Base-by-base conservation (phyloP, 2,797 vertebrate genomes). In the Leucoraja ocellata region DNA sequence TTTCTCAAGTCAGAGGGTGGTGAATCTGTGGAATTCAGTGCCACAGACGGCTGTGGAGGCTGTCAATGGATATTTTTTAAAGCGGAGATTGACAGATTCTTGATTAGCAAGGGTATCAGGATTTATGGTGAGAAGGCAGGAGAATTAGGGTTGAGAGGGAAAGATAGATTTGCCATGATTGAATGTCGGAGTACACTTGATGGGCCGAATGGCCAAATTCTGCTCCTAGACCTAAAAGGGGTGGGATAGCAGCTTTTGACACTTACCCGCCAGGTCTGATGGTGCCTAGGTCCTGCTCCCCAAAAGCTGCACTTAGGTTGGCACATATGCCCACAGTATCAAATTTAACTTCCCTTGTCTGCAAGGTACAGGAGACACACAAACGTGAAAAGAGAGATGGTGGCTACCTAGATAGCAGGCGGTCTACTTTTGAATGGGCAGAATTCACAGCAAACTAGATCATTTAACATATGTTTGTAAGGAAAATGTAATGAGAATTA, bases 301-400 rank as follows among this genome's bases (percentile, higher is more conserved):
- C 63, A 61, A 88, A 36, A 65, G 84, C 84, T 88, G 84, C 61
- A 88, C 63, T n/a, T 88, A 63, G 65, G 84, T 88, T 88, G 84
- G 84, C 84, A 88, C 63, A n/a, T 88, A 88, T 88, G 84, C 84
- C 61, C 84, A 88, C 61, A 88, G 84, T 68, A 88, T 88, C 61
- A 68, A 88, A 88, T 36, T 88, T 88, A 88, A 88, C 84, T 88
- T 88, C 84, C 84, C n/a, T 88, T 88, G 84, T 88, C 84, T 88
- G 84, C 61, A 88, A 88, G 84, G 84, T 88, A 63, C 84, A 23
- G 84, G 84, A 68, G 84, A 88, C 61, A 88, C 58, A 84, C 58
- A 84, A 32, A 61, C n/a, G 61, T 88, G 84, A 88, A 88, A 88
- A 86, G 83, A 81, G 54, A 88, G 84, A 73, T 73, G 71, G 63